Evolutionary conservation across 35 echinoderm and acorn worm genomes (phyloP), one percentile per base, ranked within the genome.

Genomic region (Patiria miniata): DNA sequence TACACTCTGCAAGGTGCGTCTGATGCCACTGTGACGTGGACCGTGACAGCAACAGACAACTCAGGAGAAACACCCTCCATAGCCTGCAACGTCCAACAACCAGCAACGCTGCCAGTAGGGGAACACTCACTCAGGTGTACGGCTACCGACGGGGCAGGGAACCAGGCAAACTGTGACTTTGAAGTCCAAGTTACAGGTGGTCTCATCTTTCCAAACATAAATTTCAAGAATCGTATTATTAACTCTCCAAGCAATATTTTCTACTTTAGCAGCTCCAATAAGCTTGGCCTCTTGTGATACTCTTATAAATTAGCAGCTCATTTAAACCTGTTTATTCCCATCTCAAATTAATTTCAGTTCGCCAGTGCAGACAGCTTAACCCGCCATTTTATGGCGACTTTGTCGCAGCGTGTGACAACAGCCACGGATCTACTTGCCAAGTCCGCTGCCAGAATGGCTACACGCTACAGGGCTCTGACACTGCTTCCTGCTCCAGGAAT

Each of bases 161-260:
- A 91, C 23, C 51, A 42, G 5, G 89, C 84, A 38, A 76, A 21
- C 18, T 95, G 93, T 55, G 30, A 17, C 17, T 95, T 95, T 78
- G 36, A 58, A 17, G 39, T 95, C 16, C 21, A 26, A 77, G 88
- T 95, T 0, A 90, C 47, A 91, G 84, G 93, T 95, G 17, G 52
- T 58, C 52, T 47, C 42, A 47, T 12, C 12, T 47, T 6, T 47
- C 4, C 42, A 6, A 6, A 12, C 42, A 47, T 12, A 47, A 12
- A 47, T 47, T 47, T 4, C 42, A 47, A 47, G 42, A 6, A 47
- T 4, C 4, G 12, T 47, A 47, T 47, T 47, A 4, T 47, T 12
- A 47, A 12, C 12, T 47, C 42, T 12, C 42, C n/a, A n/a, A n/a
- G n/a, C n/a, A n/a, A n/a, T n/a, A n/a, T n/a, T n/a, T 47, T 47